Evolutionary conservation across 2,888 invertebrate species (phyloP), one percentile per base, ranked within the genome.

Genomic region (Ectemnius lituratus): DNA sequence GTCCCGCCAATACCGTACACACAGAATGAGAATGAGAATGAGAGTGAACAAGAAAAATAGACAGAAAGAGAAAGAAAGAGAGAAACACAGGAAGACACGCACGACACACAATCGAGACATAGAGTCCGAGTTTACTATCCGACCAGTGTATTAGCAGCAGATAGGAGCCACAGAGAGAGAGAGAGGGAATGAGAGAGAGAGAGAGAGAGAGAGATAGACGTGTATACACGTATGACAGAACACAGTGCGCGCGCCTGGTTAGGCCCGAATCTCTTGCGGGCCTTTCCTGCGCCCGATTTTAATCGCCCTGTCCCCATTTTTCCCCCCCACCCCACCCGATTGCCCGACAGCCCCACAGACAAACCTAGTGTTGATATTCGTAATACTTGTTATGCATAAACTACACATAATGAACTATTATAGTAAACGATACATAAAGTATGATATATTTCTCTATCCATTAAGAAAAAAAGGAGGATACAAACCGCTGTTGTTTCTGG

Each of bases 381-480:
- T 89, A 88, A 83, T 83, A 83, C 84, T 83, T 83, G 83, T 83
- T 83, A 90, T 90, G 88, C 89, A 90, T 90, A 90, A 90, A 90
- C 88, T 90, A 90, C 90, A 90, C 88, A 89, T 90, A 89, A 90
- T 88, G 86, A 90, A 37, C 90, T 89, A 90, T 90, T 89, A 90
- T 90, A 90, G 86, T 90, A 89, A 90, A 90, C 88, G 87, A 90
- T 90, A 90, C 90, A 90, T 90, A 89, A 90, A 90, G 88, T 90
- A 90, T 89, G 90, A 90, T 90, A 90, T 90, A 90, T 90, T 90
- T 90, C 90, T 90, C 90, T 90, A 90, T 89, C 86, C 88, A 88
- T 89, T 90, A 90, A 90, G 90, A 87, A 37, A 37, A 37, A 37
- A 37, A 80, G 82, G 84, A 87, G 81, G 84, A 87, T 84, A 86